A percentile compares a stretch with the other conserved stretches of the same genome.
Evolutionary conservation across 2,888 invertebrate species (phyloP).

Genomic region (Mycogona germanica): DNA sequence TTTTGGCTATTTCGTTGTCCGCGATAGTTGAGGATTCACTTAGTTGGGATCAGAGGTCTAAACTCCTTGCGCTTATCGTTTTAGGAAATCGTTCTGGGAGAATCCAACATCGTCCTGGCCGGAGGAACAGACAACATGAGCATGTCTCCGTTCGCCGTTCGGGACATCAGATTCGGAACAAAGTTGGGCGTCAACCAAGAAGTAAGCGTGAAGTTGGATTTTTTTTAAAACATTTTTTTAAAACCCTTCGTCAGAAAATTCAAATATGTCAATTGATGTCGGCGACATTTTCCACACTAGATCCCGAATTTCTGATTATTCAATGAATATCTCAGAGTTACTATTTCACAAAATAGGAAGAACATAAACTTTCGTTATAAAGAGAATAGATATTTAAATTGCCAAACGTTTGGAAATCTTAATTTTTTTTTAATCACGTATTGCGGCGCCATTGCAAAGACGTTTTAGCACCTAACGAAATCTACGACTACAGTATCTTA

Average conservation of each 20-base stretch:
- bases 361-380: too few species aligned
- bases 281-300: too few species aligned
- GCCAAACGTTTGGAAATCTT: too few species aligned
- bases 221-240: too few species aligned
- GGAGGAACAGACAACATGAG: conserved; percentile 97
- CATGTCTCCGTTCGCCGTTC: conserved; percentile 70
- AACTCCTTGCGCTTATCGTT: background rate
- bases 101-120: conserved; percentile 70
- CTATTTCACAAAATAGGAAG: background rate
- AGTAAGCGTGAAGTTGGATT: conserved; percentile 64
- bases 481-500: too few species aligned
- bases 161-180: conserved; percentile 79
- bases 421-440: too few species aligned
- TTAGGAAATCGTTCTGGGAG: conserved; percentile 73
- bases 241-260: too few species aligned
- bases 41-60: background rate
- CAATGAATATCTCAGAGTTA: background rate
- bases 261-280: too few species aligned
- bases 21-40: background rate
- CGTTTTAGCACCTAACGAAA: too few species aligned
- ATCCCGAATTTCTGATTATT: background rate
- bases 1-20: background rate
- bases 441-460: too few species aligned
- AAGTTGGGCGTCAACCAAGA: conserved; percentile 53
- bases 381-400: too few species aligned